Base-by-base conservation (phyloP, 1,140 invertebrate species). In the Parapsyche elsis region DNA sequence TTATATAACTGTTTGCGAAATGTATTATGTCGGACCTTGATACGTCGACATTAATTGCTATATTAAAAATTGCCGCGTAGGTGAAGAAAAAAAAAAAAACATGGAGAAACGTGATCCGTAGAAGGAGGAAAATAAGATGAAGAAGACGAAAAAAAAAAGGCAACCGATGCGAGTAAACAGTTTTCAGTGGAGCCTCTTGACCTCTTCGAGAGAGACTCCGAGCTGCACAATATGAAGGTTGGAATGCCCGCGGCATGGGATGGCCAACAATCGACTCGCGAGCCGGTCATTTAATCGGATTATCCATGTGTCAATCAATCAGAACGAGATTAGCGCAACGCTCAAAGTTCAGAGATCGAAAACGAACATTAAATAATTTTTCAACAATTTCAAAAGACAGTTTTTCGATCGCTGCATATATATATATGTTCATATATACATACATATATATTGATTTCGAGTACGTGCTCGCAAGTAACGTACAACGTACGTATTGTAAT, bases 21-120 rank as follows among this genome's bases (percentile, higher is more conserved):
- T 77, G 59, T 46, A 81, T 49, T 44, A 61, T 59, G 21, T 5
- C 71, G 71, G 46, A 79, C 80, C 80, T 81, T 81, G 80, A 75
- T 76, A 76, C 57, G 80, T 81, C 80, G 57, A 23, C 76, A 67
- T 81, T 81, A 81, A 81, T 81, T 79, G 77, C 76, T 57, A 45
- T 79, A 81, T 81, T 81, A 81, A 77, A 76, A 81, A 67, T 75
- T 49, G 77, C 49, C 71, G n/a, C 9, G 19, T 9, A 61, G 70
- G 19, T n/a, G 77, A 53, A 53, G 12, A 53, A 53, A 12, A 53
- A 14, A 53, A 53, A 53, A 16, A 46, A 46, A 46, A 46, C 30
- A 77, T 23, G 7, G 74, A 77, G 75, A 77, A 77, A 64, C 75
- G 75, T 77, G 75, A 77, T 77, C 45, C 46, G 75, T 59, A 74